A percentile compares a stretch with the other conserved stretches of the same genome.
phyloP scores from a whole-genome alignment of 37 sponge, comb jelly and placozoan genomes.

The Beroe ovata region DNA sequence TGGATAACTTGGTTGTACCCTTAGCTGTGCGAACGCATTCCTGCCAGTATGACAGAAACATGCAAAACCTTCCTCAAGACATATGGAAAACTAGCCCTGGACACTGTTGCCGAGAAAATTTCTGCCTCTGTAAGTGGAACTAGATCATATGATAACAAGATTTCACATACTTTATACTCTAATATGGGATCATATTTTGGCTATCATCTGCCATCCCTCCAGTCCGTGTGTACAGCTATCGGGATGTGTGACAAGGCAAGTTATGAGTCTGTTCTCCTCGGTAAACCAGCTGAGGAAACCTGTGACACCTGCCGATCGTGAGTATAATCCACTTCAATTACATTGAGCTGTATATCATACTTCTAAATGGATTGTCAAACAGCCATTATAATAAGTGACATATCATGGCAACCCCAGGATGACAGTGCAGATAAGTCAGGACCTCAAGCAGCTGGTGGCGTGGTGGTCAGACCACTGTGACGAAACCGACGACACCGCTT shows the following conservation, averaged over 20 bases:
- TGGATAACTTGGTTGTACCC: no score
- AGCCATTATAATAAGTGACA: no score
- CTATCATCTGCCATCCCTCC: background rate
- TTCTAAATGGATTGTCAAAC: background rate
- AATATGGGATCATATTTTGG: no score
- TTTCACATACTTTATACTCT: no score
- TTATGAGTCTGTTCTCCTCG: background rate
- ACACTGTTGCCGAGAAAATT: background rate
- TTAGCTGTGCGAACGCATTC: constrained; percentile 31
- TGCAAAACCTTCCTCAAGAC: constrained; percentile 1
- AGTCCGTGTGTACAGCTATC: background rate
- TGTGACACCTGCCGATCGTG: background rate
- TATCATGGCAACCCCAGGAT: background rate
- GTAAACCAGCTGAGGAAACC: background rate
- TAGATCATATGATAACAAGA: no score
- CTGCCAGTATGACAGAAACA: background rate
- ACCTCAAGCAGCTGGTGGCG: background rate
- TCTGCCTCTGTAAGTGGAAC: background rate
- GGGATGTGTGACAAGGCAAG: background rate
- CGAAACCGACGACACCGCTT: background rate
- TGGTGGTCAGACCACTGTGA: constrained; percentile 12
- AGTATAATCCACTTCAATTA: no score
- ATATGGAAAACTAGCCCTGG: constrained; percentile 24
- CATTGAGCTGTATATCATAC: no score
- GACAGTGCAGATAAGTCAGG: background rate